phyloP scores from a whole-genome alignment of 2,797 vertebrate genomes.

The Balearica regulorum region DNA sequence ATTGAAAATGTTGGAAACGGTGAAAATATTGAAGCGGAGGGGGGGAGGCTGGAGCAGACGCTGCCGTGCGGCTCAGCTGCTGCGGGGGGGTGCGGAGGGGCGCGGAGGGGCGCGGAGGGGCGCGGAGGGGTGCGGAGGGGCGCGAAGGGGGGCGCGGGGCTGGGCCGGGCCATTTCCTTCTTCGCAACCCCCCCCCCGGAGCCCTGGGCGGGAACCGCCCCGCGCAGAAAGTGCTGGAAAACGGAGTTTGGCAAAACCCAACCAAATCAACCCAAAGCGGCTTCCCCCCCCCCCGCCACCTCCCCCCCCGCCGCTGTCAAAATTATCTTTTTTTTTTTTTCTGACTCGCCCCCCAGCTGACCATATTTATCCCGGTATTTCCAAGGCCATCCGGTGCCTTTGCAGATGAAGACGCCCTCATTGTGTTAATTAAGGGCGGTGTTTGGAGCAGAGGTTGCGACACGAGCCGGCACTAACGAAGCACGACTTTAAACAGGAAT shows the following conservation, averaged over 20 bases:
- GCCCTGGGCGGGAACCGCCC: neutral
- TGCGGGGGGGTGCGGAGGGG: neutral
- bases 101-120: neutral
- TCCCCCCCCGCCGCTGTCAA: neutral
- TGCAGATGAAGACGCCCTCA: accelerated
- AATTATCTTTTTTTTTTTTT: neutral
- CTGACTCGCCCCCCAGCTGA: too few species aligned
- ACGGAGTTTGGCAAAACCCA: too few species aligned
- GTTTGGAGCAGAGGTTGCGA: neutral
- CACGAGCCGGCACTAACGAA: neutral
- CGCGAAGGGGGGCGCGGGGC: too few species aligned
- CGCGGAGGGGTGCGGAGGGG: neutral
- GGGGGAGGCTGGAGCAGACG: too few species aligned
- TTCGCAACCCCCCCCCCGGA: neutral
- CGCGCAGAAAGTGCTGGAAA: neutral
- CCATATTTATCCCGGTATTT: neutral
- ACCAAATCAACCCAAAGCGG: neutral
- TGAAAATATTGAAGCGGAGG: too few species aligned
- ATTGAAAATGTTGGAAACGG: too few species aligned
- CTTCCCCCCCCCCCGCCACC: accelerated
- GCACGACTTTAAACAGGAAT: neutral
- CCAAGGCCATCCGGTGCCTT: too few species aligned
- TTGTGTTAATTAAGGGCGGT: neutral
- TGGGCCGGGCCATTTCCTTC: neutral
- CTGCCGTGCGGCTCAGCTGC: too few species aligned